phyloP scores from a whole-genome alignment of 2,797 vertebrate genomes.

The Platalea minor region DNA sequence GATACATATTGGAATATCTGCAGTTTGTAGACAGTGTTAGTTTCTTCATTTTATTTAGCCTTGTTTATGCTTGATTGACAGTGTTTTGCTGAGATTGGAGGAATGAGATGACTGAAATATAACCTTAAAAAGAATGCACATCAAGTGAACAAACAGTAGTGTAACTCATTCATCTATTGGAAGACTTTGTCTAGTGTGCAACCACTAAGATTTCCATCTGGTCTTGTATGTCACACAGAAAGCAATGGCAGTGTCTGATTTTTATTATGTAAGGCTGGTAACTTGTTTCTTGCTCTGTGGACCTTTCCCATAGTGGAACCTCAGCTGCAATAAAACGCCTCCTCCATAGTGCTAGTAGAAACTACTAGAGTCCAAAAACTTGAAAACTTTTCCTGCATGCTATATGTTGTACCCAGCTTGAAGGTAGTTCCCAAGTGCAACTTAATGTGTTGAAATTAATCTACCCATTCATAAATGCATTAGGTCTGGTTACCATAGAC shows the following conservation, averaged over 20 bases:
- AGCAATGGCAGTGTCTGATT: neutral
- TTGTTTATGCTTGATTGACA: neutral
- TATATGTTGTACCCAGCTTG: neutral
- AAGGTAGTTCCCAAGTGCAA: neutral
- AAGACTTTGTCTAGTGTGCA: neutral
- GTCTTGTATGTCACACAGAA: neutral
- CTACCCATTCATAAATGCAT: neutral
- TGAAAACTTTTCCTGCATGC: neutral
- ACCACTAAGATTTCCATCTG: neutral
- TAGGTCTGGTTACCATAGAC: neutral
- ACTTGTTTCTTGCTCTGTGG: neutral
- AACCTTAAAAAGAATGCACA: neutral
- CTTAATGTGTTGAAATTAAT: neutral
- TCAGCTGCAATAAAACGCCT: neutral
- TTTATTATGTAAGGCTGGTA: neutral
- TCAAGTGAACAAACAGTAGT: neutral
- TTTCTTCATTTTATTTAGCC: neutral
- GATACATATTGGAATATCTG: neutral
- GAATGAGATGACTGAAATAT: neutral
- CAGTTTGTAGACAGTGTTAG: neutral
- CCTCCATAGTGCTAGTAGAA: neutral
- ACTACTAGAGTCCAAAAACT: neutral
- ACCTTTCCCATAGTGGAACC: neutral
- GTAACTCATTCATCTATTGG: neutral
- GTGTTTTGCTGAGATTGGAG: neutral